These are phyloP conservation scores for Gambelia wislizenii DNA, from an alignment of 2,797 vertebrate species.

Conservation along the genomic window DNA sequence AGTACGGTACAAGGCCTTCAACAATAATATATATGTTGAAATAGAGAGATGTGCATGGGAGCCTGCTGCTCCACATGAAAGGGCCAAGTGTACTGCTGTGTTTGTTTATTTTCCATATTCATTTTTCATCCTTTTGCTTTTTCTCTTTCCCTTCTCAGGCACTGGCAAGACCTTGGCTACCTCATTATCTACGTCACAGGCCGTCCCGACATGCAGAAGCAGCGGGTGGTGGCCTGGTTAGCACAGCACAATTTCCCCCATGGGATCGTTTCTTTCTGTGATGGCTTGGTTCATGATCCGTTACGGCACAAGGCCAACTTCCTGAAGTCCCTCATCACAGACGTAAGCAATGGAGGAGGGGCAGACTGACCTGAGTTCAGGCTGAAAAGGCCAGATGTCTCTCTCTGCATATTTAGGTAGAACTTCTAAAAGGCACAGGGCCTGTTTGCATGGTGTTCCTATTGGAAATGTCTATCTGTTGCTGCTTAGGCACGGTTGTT, in stretches of 20 bases:
- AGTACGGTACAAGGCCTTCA: slow-evolving; percentile 85
- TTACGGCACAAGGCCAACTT: slow-evolving; percentile 98
- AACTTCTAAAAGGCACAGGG: background rate
- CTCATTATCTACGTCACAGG: slow-evolving; percentile 98
- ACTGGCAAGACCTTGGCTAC: slow-evolving; percentile 99
- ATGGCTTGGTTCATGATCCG: slow-evolving; percentile 96
- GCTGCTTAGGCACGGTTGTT: background rate
- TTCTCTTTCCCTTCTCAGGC: slow-evolving; percentile 76
- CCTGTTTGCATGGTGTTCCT: background rate
- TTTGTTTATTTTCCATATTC: too few relatives aligned
- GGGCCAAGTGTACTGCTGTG: background rate
- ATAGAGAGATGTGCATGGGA: background rate
- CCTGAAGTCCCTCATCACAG: slow-evolving; percentile 92
- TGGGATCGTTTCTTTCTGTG: slow-evolving; percentile 97
- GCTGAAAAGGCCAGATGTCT: too few relatives aligned
- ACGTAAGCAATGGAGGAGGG: slow-evolving; percentile 78
- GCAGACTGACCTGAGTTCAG: background rate
- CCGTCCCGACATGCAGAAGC: slow-evolving; percentile 99
- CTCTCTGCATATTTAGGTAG: background rate
- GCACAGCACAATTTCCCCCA: slow-evolving; percentile 99
- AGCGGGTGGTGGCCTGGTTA: slow-evolving; percentile 97
- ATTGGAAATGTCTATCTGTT: background rate
- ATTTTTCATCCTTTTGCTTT: background rate
- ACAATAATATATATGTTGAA: background rate
- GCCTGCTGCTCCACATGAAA: background rate